Base-by-base conservation (phyloP, 2,797 vertebrate genomes). In the Lutjanus argentimaculatus region DNA sequence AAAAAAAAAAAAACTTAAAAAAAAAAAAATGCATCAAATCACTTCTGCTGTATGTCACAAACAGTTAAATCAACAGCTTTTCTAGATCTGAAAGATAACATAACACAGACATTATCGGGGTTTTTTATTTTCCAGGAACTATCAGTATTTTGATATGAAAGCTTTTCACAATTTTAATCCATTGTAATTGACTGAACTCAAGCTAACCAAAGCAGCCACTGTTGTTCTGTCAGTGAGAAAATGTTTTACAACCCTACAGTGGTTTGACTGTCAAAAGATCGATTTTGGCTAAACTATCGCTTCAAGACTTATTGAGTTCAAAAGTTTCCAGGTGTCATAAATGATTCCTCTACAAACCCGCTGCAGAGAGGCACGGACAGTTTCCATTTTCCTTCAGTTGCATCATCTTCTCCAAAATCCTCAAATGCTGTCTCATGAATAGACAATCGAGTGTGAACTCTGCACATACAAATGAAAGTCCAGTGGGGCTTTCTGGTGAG, bases 341-440 rank as follows among this genome's bases (percentile, higher is more conserved):
- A 61, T 40, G 61, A 80, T 75, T 77, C 52, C 22, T 73, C 58
- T 64, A 22, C 22, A 67, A 43, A n/a, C 25, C 16, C 52, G n/a
- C 72, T 42, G 40, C 49, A 25, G 63, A 80, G 73, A 58, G 14
- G 16, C 67, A 53, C 36, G 74, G 81, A 82, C 56, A 51, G 40
- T 69, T 89, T 82, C 71, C 25, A 68, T 86, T 90, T 89, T 63
- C 86, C 43, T 66, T 21, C 59, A 61, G 75, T 91, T 91, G 82
- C 89, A 84, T 91, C 89, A 93, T 61, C 75, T 69, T 56, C 68
- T 55, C 30, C 49, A 61, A 72, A 85, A 86, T 79, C 79, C 69
- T 62, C 66, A 51, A 79, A 80, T 49, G 66, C 45, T 42, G 62
- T 69, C 75, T 83, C 67, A 62, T 71, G 61, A 85, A 85, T 65